A percentile compares a stretch with the other conserved stretches of the same genome.
phyloP scores from a whole-genome alignment of 2,888 invertebrate species.

The Sarcophaga variegata region DNA sequence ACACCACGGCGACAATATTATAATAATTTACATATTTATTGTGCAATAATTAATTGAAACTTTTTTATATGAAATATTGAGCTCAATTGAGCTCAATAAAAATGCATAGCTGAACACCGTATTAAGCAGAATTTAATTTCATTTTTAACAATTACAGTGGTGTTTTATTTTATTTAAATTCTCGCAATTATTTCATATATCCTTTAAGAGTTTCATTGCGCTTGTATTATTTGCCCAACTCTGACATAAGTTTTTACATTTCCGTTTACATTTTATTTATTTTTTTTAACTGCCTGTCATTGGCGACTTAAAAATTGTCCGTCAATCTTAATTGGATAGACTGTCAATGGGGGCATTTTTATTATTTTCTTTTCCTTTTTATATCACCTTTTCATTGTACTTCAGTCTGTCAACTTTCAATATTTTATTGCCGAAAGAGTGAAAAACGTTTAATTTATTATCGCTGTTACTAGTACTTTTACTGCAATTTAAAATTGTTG shows the following conservation, averaged over 20 bases:
- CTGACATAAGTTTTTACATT: conserved; percentile 15
- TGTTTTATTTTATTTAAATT: too few relatives aligned
- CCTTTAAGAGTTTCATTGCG: too few relatives aligned
- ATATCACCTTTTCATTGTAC: conserved; percentile 29
- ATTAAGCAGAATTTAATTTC: too few relatives aligned
- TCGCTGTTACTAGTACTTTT: not conserved
- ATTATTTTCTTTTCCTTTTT: conserved; percentile 5
- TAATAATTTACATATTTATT: too few relatives aligned
- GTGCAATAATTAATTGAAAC: too few relatives aligned
- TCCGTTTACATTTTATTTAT: conserved; percentile 6
- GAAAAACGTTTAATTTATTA: conserved; percentile 34
- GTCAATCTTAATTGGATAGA: conserved; percentile 61
- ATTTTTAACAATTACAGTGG: too few relatives aligned
- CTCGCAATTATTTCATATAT: too few relatives aligned
- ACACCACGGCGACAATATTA: too few relatives aligned
- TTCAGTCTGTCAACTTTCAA: conserved; percentile 34
- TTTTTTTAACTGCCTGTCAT: conserved; percentile 21
- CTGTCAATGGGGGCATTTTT: conserved; percentile 60
- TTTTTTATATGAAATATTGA: too few relatives aligned
- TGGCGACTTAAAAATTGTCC: conserved; percentile 44
- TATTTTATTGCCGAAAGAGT: not conserved
- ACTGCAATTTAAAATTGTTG: conserved; percentile 31
- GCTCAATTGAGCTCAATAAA: too few relatives aligned
- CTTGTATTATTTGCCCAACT: not conserved
- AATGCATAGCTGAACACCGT: too few relatives aligned